A percentile compares a stretch with the other conserved stretches of the same genome.
Conservation (phyloP, 2,797 vertebrate species). For the Aythya fuligula region DNA sequence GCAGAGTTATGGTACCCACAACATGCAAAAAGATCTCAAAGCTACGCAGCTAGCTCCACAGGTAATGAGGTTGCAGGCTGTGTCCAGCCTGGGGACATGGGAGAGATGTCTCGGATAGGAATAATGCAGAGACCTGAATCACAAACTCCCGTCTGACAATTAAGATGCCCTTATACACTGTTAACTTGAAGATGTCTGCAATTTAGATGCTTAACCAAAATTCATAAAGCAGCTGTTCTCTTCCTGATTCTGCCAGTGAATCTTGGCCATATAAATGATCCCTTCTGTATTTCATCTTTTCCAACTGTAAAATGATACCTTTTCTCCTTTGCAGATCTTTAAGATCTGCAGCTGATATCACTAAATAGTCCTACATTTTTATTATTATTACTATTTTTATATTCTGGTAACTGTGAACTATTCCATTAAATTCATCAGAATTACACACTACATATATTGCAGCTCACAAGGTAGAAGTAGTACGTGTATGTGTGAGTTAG, state of each 20-base stretch:
- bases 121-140: background rate
- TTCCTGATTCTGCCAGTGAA: background rate
- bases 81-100: background rate
- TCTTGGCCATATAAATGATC: background rate
- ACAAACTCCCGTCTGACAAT: background rate
- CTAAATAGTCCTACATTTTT: background rate
- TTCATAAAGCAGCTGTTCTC: constrained; percentile 18
- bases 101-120: background rate
- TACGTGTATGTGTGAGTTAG: background rate
- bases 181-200: background rate
- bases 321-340: background rate
- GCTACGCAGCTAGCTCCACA: background rate
- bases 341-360: background rate
- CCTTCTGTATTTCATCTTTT: background rate
- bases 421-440: background rate
- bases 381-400: background rate
- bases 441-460: background rate
- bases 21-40: background rate
- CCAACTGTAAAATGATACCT: background rate
- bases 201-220: background rate
- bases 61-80: background rate
- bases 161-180: background rate
- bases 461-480: background rate
- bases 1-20: background rate
- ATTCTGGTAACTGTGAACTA: background rate